Base-by-base conservation (phyloP, 2,888 invertebrate species). In the Limnephilus marmoratus region DNA sequence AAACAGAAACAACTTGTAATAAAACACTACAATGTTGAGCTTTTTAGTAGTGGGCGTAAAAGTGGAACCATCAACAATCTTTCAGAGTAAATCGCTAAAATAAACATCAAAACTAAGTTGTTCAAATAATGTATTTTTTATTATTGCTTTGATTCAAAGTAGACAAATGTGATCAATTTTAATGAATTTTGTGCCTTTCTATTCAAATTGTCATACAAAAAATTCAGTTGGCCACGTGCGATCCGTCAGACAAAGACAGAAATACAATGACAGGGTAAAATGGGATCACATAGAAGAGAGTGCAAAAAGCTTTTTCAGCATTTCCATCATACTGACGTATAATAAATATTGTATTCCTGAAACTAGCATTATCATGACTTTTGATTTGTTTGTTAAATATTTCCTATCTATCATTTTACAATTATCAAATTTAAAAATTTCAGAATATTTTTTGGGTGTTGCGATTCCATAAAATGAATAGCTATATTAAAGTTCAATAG, bases 261-360 rank as follows among this genome's bases (percentile, higher is more conserved):
- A 93, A 93, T 91, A 93, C 92, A 93, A 91, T 93, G 93, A 93
- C 93, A 93, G 86, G 86, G 83, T 91, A 92, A 93, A 93, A 93
- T 93, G 91, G 87, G 91, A 92, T 92, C 93, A 90, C 91, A 93
- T 92, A 91, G 92, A 90, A 92, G 91, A 81, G 91, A 87, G 92
- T 90, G 85, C 89, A 88, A 89, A 91, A 91, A 83, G 91, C 91
- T 91, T 89, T 91, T 89, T 88, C 91, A 88, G 89, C 89, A 89
- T 83, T 89, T 53, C 53, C 53, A 53, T 5, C 53, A 53, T 4
- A 5, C 18, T 4, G 18, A 18, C 18, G n/a, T 1, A 68, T 68
- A 18, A 68, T 68, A 53, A 53, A 53, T 85, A 68, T 49, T 29
- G 53, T 53, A 31, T 53, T 87, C 31, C 13, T 13, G 53, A 31